Base-by-base conservation (phyloP, 2,888 invertebrate genomes). In the Gnatocerus cornutus region DNA sequence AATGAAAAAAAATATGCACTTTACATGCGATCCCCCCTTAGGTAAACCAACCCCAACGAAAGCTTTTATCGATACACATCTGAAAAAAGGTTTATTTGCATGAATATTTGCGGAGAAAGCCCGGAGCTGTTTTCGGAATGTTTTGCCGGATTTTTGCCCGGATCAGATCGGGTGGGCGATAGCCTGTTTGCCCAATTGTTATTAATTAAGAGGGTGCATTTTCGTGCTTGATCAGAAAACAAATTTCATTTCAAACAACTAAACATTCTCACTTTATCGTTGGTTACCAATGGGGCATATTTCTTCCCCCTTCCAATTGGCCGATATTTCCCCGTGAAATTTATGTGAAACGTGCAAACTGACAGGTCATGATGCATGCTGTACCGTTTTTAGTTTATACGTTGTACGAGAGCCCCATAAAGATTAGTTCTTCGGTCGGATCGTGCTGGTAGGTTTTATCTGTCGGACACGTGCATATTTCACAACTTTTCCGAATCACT, bases 301-400 rank as follows among this genome's bases (percentile, higher is more conserved):
- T 62, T 62, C 62, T 39, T 62, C 37, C 50, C 39, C 39, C 29
- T 16, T 33, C 62, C 37, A 62, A 62, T 62, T 62, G 29, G 13
- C 48, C 41, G 55, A 43, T 62, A 74, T 74, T 71, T 73, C 70
- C 71, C 7, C 9, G 66, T 71, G 52, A 65, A 71, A 74, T 74
- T 74, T 73, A 73, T 73, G 70, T 73, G 58, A 65, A 68, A 69
- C 71, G 72, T 71, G 69, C 58, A 68, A 67, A 68, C 72, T 69
- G 71, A 69, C 71, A 73, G 71, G 69, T 59, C 64, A 70, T 74
- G 74, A 73, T 73, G 69, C 71, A 74, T 74, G 73, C 71, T 69
- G 27, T 71, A 64, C 61, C 58, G 69, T 62, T 70, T 72, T 71
- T 71, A 69, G 72, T 74, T 74, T 74, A 74, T 70, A 37, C 46